These are phyloP conservation scores for Cyclina sinensis DNA, from an alignment of 1,140 invertebrate genomes.

Conservation along the genomic window DNA sequence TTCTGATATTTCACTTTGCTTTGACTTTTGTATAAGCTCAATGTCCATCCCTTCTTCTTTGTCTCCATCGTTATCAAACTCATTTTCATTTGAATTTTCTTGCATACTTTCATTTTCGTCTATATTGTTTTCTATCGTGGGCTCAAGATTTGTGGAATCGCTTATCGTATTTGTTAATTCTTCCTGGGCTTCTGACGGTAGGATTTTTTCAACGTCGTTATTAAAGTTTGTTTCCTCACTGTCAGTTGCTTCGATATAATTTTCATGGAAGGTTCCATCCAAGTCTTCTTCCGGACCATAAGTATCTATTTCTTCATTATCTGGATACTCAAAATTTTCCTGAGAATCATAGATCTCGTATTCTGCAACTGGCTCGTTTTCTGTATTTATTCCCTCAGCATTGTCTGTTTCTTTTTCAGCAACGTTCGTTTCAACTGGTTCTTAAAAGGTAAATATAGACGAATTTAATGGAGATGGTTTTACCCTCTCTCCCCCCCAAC, in stretches of 20 bases:
- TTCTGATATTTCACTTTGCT: too few relatives aligned
- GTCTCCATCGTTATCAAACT: not conserved
- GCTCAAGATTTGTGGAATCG: too few relatives aligned
- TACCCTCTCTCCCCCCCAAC: too few relatives aligned
- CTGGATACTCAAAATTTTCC: not conserved
- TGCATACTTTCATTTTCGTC: not conserved
- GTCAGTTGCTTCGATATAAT: not conserved
- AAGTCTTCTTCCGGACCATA: slow-evolving; percentile 18
- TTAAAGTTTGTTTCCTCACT: not conserved
- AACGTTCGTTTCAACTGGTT: not conserved
- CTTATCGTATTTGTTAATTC: not conserved
- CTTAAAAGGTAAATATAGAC: too few relatives aligned
- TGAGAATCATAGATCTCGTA: not conserved
- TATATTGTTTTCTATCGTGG: too few relatives aligned
- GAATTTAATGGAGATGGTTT: too few relatives aligned
- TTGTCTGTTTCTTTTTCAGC: not conserved
- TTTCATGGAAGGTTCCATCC: slow-evolving; percentile 3
- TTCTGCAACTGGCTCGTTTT: not conserved
- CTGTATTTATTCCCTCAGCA: too few relatives aligned
- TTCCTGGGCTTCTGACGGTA: not conserved
- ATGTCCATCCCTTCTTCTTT: too few relatives aligned
- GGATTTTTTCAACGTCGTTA: not conserved
- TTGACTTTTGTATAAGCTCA: too few relatives aligned
- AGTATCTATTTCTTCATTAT: not conserved
- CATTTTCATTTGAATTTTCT: not conserved